Base-by-base conservation (phyloP, 2,113 vertebrate genomes). In the Laterallus jamaicensis region DNA sequence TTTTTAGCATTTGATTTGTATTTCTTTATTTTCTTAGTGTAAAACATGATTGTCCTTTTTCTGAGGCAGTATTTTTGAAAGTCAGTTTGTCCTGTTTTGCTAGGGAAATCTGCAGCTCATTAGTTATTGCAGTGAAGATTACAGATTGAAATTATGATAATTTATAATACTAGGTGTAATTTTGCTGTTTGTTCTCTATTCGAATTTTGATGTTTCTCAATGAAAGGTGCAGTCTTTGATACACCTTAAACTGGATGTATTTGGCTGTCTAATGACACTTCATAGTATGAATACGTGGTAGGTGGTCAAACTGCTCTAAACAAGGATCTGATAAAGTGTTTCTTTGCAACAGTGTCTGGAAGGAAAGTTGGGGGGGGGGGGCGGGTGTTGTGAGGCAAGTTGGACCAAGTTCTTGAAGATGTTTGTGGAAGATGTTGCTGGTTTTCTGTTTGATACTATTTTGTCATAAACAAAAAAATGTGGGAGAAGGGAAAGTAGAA, bases 171-270 rank as follows among this genome's bases (percentile, higher is more conserved):
- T 52, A 50, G 54, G 39, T 71, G 20, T 76, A 87, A 79, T 85
- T 89, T 84, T 82, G 16, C 31, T 86, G 66, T 76, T 90, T 90
- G 80, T 87, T 96, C 68, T 93, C 67, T 82, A 66, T 90, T 75
- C 73, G 13, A 20, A 0, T 92, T 94, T 70, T 93, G 39, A 78
- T 90, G 83, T 84, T 92, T 88, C 78, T 85, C 74, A 69, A 2
- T 93, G 88, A 76, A 86, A 93, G 58, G 11, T 84, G 28, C 66
- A 75, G 60, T 81, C 90, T 95, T 95, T 94, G 90, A 90, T 86
- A 79, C 77, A 84, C 89, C 74, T 92, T 94, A 82, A 89, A 67
- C 9, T 58, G 54, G 24, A 40, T 75, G 17, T 49, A 70, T 81
- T 88, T 92, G 55, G 49, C 54, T 87, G 66, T 82, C 62, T 96